Percentiles rank a stretch among this genome's conserved stretches.
phyloP scores from a whole-genome alignment of 2,888 invertebrate genomes.

The Barypeithes pellucidus region DNA sequence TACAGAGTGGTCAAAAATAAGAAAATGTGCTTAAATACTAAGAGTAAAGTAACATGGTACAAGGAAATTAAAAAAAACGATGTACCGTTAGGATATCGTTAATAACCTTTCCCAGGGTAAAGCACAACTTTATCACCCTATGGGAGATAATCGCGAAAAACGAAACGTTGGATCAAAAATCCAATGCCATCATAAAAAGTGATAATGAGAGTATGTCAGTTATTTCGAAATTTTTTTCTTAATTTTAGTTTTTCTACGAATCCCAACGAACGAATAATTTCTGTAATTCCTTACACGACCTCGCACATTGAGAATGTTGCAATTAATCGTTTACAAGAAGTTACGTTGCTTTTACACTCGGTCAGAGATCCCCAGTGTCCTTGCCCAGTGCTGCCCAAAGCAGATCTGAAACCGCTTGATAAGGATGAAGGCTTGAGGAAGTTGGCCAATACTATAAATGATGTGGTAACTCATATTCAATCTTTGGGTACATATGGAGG shows the following conservation, averaged over 20 bases:
- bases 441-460: slow-evolving; percentile 61
- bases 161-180: no score
- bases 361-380: slow-evolving; percentile 57
- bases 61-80: no score
- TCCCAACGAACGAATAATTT: slow-evolving; percentile 68
- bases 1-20: no score
- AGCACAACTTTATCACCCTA: no score
- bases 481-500: slow-evolving; percentile 77
- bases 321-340: slow-evolving; percentile 50
- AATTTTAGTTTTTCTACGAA: slow-evolving; percentile 71
- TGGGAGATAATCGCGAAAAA: no score
- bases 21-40: no score
- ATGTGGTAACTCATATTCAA: slow-evolving; percentile 69
- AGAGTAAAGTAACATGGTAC: no score
- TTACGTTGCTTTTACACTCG: slow-evolving; percentile 45
- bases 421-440: slow-evolving; percentile 60
- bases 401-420: slow-evolving; percentile 60
- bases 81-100: no score
- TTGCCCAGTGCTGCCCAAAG: slow-evolving; percentile 47
- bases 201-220: no score
- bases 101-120: no score
- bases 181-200: no score
- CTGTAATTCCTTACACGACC: slow-evolving; percentile 57
- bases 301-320: slow-evolving; percentile 51
- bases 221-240: neutral